These are phyloP conservation scores for Anarhynchus alexandrinus DNA, from an alignment of 2,113 vertebrate species.

Conservation along the genomic window DNA sequence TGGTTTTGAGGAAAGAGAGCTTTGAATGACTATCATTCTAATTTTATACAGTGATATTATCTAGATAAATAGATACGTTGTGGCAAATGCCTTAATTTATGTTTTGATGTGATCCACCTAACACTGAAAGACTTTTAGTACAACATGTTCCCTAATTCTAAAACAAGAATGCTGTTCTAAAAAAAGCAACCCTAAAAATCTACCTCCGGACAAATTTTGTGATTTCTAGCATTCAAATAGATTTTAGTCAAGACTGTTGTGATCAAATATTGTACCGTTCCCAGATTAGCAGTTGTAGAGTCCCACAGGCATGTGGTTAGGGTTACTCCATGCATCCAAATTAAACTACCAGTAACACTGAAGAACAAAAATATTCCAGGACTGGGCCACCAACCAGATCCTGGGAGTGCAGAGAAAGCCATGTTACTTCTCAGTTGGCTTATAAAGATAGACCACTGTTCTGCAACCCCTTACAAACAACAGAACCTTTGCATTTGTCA, in stretches of 20 bases:
- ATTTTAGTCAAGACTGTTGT: background rate
- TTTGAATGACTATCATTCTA: background rate
- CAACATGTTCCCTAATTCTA: background rate
- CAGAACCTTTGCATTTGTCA: background rate
- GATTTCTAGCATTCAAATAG: background rate
- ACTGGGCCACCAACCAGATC: background rate
- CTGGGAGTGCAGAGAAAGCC: background rate
- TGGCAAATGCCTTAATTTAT: background rate
- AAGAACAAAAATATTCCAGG: background rate
- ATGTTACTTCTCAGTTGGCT: background rate
- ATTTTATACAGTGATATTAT: background rate
- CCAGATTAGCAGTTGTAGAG: background rate
- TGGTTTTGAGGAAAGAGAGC: background rate
- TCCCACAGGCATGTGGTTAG: background rate
- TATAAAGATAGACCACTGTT: background rate
- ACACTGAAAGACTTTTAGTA: background rate
- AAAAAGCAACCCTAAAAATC: background rate
- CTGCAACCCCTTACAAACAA: background rate
- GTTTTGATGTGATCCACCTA: background rate
- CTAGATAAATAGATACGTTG: background rate
- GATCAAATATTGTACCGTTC: background rate
- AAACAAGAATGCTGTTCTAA: background rate
- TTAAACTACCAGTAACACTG: background rate
- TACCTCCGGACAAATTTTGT: background rate
- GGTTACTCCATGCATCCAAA: background rate